Base-by-base conservation (phyloP, 37 sponge, comb jelly and placozoan species). In the Aplysina aerophoba region DNA sequence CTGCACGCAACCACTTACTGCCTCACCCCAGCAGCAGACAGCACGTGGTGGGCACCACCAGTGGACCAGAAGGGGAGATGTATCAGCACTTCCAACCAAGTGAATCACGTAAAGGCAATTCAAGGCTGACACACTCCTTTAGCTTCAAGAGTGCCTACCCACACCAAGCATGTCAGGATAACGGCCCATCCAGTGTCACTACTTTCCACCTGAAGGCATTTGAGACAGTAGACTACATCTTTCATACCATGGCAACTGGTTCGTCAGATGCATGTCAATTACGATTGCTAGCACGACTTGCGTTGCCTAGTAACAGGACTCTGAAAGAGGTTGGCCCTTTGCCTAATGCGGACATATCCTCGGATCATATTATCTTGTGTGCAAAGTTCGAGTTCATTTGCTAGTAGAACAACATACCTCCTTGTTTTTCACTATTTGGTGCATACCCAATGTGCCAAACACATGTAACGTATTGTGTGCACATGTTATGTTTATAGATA, bases 151-250 rank as follows among this genome's bases (percentile, higher is more conserved):
- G 89, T 3, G 91, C 81, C 6, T 96, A 96, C 71, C 88, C 73
- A 17, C 80, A 80, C 54, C 56, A 78, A 19, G 85, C 61, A 19
- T 66, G 80, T 0, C 57, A 80, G 0, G 24, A 53, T 6, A 3
- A 31, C 0, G 44, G 6, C 0, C 77, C 75, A n/a, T 80, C 75
- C 25, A 81, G 83, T 74, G 92, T 89, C 35, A 93, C 94, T 21
- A 93, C 97, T 14, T 92, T 44, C 78, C 92, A 93, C 78, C 21
- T 50, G 21, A 28, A 17, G 19, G 88, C 89, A 1, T 79, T 79
- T 36, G 89, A 95, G 65, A 93, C 82, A 11, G 94, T 93, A 54
- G 97, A 96, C 88, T 96, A 96, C 66, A 93, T 96, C 25, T 91
- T 86, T 67, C 50, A 44, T 11, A 44, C 6, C 8, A 8, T 11